Conservation (phyloP, 2,888 invertebrate genomes). For the Andricus quercusramuli region DNA sequence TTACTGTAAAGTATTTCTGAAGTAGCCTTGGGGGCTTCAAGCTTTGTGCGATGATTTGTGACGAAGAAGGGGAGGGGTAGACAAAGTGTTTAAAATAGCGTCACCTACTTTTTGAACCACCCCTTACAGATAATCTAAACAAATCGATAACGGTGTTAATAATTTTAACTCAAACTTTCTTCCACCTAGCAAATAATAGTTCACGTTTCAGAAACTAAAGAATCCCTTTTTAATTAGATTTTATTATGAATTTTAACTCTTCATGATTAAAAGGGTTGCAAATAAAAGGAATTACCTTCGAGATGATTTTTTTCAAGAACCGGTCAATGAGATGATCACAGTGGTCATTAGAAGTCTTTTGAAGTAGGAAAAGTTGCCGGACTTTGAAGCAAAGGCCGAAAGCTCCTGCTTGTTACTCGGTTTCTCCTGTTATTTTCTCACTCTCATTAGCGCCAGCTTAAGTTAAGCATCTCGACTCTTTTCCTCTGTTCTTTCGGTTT, state of each 20-base stretch:
- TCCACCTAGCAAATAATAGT: too few relatives aligned
- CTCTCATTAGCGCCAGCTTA: slow-evolving; percentile 73
- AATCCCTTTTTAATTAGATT: neutral
- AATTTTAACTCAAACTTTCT: too few relatives aligned
- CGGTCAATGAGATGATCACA: slow-evolving; percentile 8
- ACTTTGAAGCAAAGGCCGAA: slow-evolving; percentile 71
- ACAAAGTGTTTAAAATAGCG: too few relatives aligned
- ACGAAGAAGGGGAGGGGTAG: too few relatives aligned
- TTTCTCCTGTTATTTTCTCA: slow-evolving; percentile 58
- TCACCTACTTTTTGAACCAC: too few relatives aligned
- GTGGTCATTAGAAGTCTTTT: slow-evolving; percentile 48
- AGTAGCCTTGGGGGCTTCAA: too few relatives aligned
- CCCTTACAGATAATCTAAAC: too few relatives aligned
- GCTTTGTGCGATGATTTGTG: too few relatives aligned
- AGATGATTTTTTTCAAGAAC: neutral
- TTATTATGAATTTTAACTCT: neutral
- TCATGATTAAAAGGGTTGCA: neutral
- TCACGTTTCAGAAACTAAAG: too few relatives aligned
- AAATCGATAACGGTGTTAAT: too few relatives aligned
- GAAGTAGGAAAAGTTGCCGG: slow-evolving; percentile 53
- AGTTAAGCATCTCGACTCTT: slow-evolving; percentile 68
- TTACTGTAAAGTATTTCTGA: too few relatives aligned
- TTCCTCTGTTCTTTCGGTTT: slow-evolving; percentile 50
- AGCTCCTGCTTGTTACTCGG: slow-evolving; percentile 70
- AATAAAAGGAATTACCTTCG: neutral